Conservation (phyloP, 2,113 vertebrate species). For the Solenodon paradoxus region DNA sequence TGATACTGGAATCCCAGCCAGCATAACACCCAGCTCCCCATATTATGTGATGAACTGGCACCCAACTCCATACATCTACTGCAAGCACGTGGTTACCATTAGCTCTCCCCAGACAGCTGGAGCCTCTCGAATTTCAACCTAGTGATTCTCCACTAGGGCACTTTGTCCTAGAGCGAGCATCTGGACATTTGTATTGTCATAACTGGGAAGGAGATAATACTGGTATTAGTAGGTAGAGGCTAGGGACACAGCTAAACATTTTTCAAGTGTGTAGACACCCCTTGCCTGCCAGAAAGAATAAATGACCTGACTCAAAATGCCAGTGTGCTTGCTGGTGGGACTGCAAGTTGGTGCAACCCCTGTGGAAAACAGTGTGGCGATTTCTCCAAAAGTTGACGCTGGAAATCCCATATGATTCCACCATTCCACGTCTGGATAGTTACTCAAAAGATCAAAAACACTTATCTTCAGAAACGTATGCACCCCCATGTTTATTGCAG, state of each 20-base stretch:
- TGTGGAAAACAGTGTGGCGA: too few species aligned
- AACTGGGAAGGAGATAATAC: background rate
- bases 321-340: too few species aligned
- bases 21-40: background rate
- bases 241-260: background rate
- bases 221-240: background rate
- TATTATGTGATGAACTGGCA: background rate
- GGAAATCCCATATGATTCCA: too few species aligned
- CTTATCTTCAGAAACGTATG: too few species aligned
- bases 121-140: background rate
- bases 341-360: too few species aligned
- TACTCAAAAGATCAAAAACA: too few species aligned
- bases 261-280: too few species aligned
- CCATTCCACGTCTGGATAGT: too few species aligned
- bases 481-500: too few species aligned
- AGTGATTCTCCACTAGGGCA: background rate
- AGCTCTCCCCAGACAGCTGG: background rate
- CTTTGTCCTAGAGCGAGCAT: background rate
- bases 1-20: background rate
- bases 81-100: background rate
- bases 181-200: background rate
- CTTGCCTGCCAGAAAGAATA: too few species aligned
- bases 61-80: background rate
- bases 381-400: too few species aligned
- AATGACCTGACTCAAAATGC: background rate